Percentiles rank a stretch among this genome's conserved stretches.
phyloP scores from a whole-genome alignment of 2,888 invertebrate species.

The Pterostichus niger region DNA sequence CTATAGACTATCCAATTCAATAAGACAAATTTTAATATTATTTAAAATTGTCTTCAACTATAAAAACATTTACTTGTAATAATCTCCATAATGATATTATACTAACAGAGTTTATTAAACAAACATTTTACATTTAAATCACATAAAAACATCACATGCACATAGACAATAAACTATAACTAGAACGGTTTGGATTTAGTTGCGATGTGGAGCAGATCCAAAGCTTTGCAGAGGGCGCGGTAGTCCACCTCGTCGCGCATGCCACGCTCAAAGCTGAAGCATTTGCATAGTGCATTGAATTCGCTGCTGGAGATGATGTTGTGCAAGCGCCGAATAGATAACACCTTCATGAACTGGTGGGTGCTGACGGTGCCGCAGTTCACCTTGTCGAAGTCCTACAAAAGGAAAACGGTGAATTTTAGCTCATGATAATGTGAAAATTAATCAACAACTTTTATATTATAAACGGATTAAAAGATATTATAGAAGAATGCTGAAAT shows the following conservation, averaged over 20 bases:
- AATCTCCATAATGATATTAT: no score
- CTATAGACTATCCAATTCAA: no score
- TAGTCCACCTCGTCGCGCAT: constrained; percentile 84
- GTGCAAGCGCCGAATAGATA: constrained; percentile 83
- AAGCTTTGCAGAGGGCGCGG: constrained; percentile 83
- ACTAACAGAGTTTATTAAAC: no score
- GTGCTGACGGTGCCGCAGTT: constrained; percentile 84
- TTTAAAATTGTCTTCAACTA: no score
- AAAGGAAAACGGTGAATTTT: constrained; percentile 68
- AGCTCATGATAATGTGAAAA: not conserved
- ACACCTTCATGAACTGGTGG: constrained; percentile 83
- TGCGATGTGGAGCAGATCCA: constrained; percentile 83
- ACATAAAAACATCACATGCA: no score
- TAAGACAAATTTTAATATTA: no score
- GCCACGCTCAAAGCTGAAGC: constrained; percentile 85
- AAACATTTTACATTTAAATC: no score
- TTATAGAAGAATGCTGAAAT: no score
- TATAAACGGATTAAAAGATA: no score
- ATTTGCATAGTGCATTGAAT: constrained; percentile 85
- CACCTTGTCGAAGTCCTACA: constrained; percentile 84
- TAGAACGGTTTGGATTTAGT: constrained; percentile 77
- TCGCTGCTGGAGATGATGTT: constrained; percentile 83
- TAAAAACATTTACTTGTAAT: no score
- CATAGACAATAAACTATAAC: not conserved
- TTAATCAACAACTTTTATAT: no score